These are phyloP conservation scores for Lamellibrachia satsuma DNA, from an alignment of 2,888 invertebrate species.

Conservation along the genomic window DNA sequence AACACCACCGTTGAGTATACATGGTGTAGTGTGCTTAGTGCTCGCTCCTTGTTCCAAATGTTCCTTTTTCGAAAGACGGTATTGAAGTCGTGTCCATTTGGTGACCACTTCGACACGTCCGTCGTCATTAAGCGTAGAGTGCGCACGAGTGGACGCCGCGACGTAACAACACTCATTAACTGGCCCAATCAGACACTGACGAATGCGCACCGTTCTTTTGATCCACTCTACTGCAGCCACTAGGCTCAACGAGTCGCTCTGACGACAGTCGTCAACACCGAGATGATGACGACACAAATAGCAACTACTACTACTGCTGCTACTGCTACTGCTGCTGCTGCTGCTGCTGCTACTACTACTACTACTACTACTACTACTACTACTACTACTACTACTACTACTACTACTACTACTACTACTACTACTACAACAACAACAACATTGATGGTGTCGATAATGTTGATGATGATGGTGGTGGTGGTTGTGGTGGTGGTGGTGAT, in stretches of 20 bases:
- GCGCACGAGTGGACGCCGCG: not conserved
- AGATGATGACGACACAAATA: no score
- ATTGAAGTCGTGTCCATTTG: not conserved
- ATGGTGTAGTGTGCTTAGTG: not conserved
- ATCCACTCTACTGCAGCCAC: no score
- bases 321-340: slow-evolving; percentile 22
- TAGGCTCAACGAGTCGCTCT: no score
- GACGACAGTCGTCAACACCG: no score
- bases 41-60: not conserved
- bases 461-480: no score
- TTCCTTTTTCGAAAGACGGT: not conserved
- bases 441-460: not conserved
- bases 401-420: slow-evolving; percentile 28
- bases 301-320: slow-evolving; percentile 7
- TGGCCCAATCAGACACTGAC: not conserved
- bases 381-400: slow-evolving; percentile 23
- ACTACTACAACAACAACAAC: not conserved
- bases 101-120: not conserved
- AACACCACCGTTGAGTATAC: not conserved
- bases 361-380: slow-evolving; percentile 23
- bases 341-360: slow-evolving; percentile 25
- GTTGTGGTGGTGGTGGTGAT: not conserved
- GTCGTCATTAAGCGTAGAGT: not conserved
- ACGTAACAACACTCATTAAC: not conserved
- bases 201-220: not conserved